Evolutionary conservation across 2,797 vertebrate genomes (phyloP).

Genomic region (Hirundo rustica): DNA sequence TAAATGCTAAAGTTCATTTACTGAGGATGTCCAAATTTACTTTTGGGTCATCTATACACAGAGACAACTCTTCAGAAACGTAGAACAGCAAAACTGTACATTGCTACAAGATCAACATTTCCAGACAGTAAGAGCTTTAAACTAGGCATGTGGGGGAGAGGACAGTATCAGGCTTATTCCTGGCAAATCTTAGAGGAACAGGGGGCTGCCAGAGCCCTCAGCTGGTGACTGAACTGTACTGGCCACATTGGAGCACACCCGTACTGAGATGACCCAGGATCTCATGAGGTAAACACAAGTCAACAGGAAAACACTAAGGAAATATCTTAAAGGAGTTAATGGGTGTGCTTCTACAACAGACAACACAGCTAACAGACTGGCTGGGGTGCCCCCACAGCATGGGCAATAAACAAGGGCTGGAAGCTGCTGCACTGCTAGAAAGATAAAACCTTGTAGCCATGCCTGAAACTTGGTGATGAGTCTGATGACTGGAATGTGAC

Average conservation of each 20-base stretch:
- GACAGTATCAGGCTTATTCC: background rate
- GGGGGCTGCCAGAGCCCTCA: background rate
- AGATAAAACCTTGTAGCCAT: background rate
- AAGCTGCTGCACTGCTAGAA: background rate
- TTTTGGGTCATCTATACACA: background rate
- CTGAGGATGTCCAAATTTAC: background rate
- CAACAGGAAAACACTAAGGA: background rate
- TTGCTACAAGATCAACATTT: conserved; percentile 18
- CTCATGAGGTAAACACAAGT: background rate
- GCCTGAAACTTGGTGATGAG: background rate
- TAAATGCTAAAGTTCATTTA: background rate
- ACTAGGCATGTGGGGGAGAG: rapidly evolving
- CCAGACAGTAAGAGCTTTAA: background rate
- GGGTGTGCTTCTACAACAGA: background rate
- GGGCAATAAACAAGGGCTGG: background rate
- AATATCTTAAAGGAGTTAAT: background rate
- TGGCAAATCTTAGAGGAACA: background rate
- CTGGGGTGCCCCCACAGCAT: background rate
- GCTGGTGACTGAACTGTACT: background rate
- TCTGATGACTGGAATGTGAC: background rate
- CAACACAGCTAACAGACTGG: background rate
- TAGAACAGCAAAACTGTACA: conserved; percentile 14
- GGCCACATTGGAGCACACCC: background rate
- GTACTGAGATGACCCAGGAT: background rate
- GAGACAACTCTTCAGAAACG: background rate